Evolutionary conservation across 2,113 vertebrate species (phyloP), one percentile per base, ranked within the genome.

Genomic region (Strix uralensis): DNA sequence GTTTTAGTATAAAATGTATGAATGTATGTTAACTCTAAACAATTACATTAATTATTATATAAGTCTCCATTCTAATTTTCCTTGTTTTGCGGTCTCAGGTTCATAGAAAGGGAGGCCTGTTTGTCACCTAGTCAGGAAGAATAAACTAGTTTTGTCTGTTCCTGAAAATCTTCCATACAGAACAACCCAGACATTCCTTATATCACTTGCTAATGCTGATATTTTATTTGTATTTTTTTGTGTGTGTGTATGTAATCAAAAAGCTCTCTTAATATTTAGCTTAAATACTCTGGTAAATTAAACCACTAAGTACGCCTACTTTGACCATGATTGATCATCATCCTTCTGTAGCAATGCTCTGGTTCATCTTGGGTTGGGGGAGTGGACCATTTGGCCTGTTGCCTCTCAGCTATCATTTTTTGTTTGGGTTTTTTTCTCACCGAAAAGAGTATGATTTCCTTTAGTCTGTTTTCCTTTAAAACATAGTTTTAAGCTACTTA

Each of bases 401-500:
- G 51, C 29, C 32, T 81, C 29, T 87, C 38, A 51, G 51, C 51
- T 81, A 8, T 38, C 11, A 5, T 49, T 75, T 84, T 81, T 75
- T 51, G 1, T 42, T 44, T 51, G 15, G 0, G 1, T 21, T 10
- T 36, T 57, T 27, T 22, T 29, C 59, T 81, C 38, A 59, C 42
- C 9, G 44, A 18, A 15, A 67, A 69, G 38, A 66, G 6, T 26
- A 10, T 19, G 3, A 54, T 67, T 88, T 94, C 54, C 55, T 87
- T 75, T 52, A 59, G 59, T 52, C 10, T 69, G 12, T 40, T 84
- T 77, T 71, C 49, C 16, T 94, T 88, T 86, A 78, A 81, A 91
- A 61, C 25, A 27, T 46, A 46, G 22, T 42, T 86, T 74, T 78
- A 78, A 63, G 59, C 38, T 84, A 15, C 22, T 84, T 71, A 15